Conservation (phyloP, 2,113 vertebrate genomes). For the Poeciliopsis occidentalis region DNA sequence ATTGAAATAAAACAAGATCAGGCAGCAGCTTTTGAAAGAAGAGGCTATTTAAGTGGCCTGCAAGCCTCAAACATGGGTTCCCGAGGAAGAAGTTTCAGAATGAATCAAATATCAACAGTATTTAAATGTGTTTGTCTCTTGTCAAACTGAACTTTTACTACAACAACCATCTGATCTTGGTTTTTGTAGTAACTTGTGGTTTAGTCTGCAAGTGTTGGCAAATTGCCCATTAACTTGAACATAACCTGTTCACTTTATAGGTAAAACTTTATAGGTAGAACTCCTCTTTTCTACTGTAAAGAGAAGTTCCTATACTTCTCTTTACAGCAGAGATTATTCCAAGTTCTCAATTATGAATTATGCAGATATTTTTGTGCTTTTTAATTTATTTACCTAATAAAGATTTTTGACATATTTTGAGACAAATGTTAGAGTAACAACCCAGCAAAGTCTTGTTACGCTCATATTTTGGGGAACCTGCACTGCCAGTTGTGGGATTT, state of each 20-base stretch:
- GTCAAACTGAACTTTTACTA: too few species aligned
- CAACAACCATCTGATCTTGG: slow-evolving; percentile 46
- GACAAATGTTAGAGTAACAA: background rate
- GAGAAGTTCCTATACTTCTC: background rate
- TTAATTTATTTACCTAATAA: background rate
- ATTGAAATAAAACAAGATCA: slow-evolving; percentile 25
- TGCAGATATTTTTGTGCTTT: background rate
- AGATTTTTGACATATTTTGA: background rate
- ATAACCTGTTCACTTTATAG: too few species aligned
- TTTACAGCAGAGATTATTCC: background rate
- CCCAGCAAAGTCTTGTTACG: too few species aligned
- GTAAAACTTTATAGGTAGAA: too few species aligned
- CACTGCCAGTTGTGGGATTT: background rate
- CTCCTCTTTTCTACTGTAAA: background rate
- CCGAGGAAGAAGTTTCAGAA: background rate
- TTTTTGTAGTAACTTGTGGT: slow-evolving; percentile 75
- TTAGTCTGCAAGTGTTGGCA: background rate
- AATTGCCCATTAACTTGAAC: background rate
- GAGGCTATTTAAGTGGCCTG: background rate
- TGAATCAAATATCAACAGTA: background rate
- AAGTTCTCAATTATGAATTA: background rate
- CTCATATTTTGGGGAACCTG: background rate
- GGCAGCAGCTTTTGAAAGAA: background rate
- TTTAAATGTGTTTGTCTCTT: background rate
- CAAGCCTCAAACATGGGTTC: background rate